Evolutionary conservation across 1,140 invertebrate genomes (phyloP).

Genomic region (Thaumetopoea pityocampa): DNA sequence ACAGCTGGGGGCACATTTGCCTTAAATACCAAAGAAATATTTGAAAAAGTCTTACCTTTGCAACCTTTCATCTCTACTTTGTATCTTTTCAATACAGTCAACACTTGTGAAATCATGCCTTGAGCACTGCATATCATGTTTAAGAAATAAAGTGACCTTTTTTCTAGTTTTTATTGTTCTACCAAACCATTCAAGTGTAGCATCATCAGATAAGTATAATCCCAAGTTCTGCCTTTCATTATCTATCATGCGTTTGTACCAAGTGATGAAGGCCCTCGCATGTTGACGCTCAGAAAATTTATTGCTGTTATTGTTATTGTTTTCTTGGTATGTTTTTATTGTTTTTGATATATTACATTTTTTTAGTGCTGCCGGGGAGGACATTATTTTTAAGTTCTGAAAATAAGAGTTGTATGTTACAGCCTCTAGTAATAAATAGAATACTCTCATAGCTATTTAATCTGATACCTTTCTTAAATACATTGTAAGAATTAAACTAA

Average conservation of each 20-base stretch:
- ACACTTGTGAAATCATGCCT: constrained; percentile 62
- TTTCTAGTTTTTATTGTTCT: constrained; percentile 74
- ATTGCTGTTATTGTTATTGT: constrained; percentile 32
- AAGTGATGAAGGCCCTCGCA: constrained; percentile 51
- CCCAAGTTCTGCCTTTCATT: constrained; percentile 55
- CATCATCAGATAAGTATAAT: constrained; percentile 73
- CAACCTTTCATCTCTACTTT: constrained; percentile 37
- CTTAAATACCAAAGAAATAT: too few species aligned
- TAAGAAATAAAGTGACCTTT: constrained; percentile 61
- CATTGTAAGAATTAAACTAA: too few species aligned
- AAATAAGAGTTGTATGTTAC: constrained; percentile 1
- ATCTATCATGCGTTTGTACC: constrained; percentile 67
- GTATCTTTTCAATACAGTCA: constrained; percentile 54
- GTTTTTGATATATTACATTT: constrained; percentile 25
- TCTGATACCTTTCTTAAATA: too few species aligned
- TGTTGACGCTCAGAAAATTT: constrained; percentile 39
- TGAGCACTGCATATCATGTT: constrained; percentile 64
- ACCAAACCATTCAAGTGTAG: constrained; percentile 77
- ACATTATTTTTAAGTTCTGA: constrained; percentile 44
- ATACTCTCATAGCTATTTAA: too few species aligned
- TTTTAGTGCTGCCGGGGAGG: constrained; percentile 31
- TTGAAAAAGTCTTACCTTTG: constrained; percentile 40
- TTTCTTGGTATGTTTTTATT: constrained; percentile 25
- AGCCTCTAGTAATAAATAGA: constrained; percentile 1
- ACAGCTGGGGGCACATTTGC: too few species aligned